A percentile compares a stretch with the other conserved stretches of the same genome.
Conservation (phyloP, 2,797 vertebrate genomes). For the Ptychobarbus kaznakovi region DNA sequence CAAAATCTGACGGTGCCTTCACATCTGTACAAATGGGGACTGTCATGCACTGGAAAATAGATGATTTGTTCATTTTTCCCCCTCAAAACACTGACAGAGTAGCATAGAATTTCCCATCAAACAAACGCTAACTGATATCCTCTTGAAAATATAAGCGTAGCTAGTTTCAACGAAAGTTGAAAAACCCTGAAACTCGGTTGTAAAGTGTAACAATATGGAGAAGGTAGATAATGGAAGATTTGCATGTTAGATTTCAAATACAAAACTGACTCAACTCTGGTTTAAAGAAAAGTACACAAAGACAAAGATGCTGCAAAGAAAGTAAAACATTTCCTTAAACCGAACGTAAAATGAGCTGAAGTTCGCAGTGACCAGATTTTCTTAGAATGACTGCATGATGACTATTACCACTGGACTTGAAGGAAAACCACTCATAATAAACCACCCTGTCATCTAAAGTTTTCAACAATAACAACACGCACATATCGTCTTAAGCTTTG, state of each 20-base stretch:
- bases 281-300: constrained; percentile 20
- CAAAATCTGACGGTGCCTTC: constrained; percentile 55
- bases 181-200: constrained; percentile 39
- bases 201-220: constrained; percentile 2
- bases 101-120: constrained; percentile 24
- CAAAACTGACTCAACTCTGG: constrained; percentile 25
- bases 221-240: constrained; percentile 38
- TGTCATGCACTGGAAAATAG: constrained; percentile 36
- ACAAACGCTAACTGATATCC: constrained; percentile 28
- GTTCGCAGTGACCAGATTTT: constrained; percentile 27
- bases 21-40: constrained; percentile 49
- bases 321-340: constrained; percentile 8
- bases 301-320: constrained; percentile 20
- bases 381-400: constrained; percentile 18
- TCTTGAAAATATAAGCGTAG: constrained; percentile 34
- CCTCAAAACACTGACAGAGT: constrained; percentile 27
- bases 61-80: constrained; percentile 14
- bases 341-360: constrained; percentile 6
- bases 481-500: constrained; percentile 51
- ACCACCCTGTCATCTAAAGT: constrained; percentile 44
- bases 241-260: constrained; percentile 25
- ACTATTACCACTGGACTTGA: constrained; percentile 15
- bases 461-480: constrained; percentile 50
- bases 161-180: constrained; percentile 28
- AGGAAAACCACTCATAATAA: constrained; percentile 28